A percentile compares a stretch with the other conserved stretches of the same genome.
Conservation (phyloP, 2,888 invertebrate species). For the Stegophylla sp. region DNA sequence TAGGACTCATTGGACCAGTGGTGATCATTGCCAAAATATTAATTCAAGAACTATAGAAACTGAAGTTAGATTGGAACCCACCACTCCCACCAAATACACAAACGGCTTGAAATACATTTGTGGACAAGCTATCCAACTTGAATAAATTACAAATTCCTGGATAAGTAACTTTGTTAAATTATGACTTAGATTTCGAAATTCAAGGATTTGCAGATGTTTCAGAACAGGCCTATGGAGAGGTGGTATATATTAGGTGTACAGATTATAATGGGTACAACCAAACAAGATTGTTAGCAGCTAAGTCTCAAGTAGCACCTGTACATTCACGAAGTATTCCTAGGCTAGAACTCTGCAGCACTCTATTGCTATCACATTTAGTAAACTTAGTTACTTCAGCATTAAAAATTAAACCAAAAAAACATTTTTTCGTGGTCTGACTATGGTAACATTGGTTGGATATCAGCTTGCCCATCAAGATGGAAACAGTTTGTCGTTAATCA, state of each 20-base stretch:
- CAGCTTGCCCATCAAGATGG: constrained; percentile 60
- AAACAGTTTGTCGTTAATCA: constrained; percentile 62
- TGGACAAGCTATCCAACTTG: too few species aligned
- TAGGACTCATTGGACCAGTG: too few species aligned
- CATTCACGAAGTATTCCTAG: constrained; percentile 57
- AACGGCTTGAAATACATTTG: too few species aligned
- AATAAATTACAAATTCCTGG: too few species aligned
- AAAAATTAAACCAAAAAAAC: too few species aligned
- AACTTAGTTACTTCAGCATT: too few species aligned
- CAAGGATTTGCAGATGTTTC: constrained; percentile 62
- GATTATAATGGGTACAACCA: neutral
- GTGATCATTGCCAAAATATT: too few species aligned
- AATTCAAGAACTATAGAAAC: too few species aligned
- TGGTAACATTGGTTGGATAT: constrained; percentile 22
- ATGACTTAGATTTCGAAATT: constrained; percentile 38
- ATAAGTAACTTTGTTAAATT: too few species aligned
- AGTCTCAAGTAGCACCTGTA: constrained; percentile 55
- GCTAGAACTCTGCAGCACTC: constrained; percentile 58
- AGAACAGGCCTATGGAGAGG: constrained; percentile 60
- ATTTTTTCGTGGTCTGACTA: constrained; percentile 43
- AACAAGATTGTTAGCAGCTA: constrained; percentile 40
- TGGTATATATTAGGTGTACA: constrained; percentile 57
- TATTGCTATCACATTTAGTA: constrained; percentile 22
- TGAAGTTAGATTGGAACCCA: too few species aligned
- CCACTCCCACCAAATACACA: too few species aligned